Evolutionary conservation across 2,797 vertebrate genomes (phyloP), one percentile per base, ranked within the genome.

Genomic region (Perodicticus potto): DNA sequence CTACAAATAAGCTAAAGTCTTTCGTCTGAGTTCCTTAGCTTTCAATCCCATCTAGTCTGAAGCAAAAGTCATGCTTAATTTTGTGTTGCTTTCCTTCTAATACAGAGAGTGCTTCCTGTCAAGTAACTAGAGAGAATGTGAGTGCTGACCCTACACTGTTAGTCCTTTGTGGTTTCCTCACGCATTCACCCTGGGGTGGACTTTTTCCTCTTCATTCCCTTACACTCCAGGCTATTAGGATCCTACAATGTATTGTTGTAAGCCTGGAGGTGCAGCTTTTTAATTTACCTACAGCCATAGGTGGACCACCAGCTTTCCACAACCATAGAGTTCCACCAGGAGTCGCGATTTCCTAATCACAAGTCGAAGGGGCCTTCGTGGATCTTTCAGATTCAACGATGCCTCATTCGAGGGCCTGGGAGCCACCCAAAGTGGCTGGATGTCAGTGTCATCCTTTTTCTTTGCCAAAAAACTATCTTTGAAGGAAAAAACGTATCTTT

Each of bases 391-490:
- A 40, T 49, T 65, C 65, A 49, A 27, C 0, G 23, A 59, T 59
- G 59, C 27, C 72, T 85, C 59, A 43, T 80, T 29, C n/a, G 32
- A n/a, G 53, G 45, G 25, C 17, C 27, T 45, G 6, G 3, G 27
- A 72, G 20, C 43, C n/a, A 55, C 57, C 70, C 43, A 37, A 80
- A 67, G 76, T 23, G 53, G 2, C 57, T 87, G 11, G 14, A n/a
- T 20, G 65, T 65, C 57, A 2, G 1, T 16, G 7, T 59, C 34
- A 43, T 32, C 25, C 73, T 89, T 86, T 72, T 70, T 20, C 37
- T 49, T 95, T 70, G 49, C 92, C 37, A 95, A 14, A 23, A 87
- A 94, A 89, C 34, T 45, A 55, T 89, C 88, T 96, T 89, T n/a
- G 67, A 73, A 80, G 69, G 20, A 19, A 86, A 25, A 73, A 53